Evolutionary conservation across 2,113 vertebrate genomes (phyloP), one percentile per base, ranked within the genome.

Genomic region (Ciconia stormi): DNA sequence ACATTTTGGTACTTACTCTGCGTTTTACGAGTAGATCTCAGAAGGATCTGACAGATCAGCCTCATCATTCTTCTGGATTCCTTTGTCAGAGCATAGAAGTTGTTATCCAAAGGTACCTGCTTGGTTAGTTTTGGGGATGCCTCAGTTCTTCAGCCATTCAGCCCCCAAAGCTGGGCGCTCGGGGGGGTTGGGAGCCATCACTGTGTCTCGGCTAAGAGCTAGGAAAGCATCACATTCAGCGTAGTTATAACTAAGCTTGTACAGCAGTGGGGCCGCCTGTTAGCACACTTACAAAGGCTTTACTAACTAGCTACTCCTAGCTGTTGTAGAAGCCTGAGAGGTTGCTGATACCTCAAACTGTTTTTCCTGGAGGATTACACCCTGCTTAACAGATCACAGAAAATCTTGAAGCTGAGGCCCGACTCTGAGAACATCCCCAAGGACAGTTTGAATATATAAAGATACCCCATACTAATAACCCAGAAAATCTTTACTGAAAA

Each of bases 181-280:
- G 3, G 10, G 26, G 29, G 8, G 4, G 1, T 14, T 13, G 4
- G 9, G 23, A 13, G 38, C n/a, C 46, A 30, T 27, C 30, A 8
- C 4, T 56, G 47, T 16, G 5, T 12, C 38, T n/a, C 55, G 59
- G 72, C 20, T 10, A 15, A 83, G 66, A 62, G 32, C 49, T 3
- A 27, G 53, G n/a, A 40, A 67, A 18, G 32, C 55, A 34, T 42
- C 26, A 3, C 20, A 7, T 8, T 29, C 21, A 6, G 10, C 6
- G 1, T 5, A 27, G 7, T 36, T 22, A 10, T 16, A 67, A 13
- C 11, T 8, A 3, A 32, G 25, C 25, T 10, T 0, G 15, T 30
- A 12, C 27, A 42, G 69, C 61, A 12, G 30, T 0, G 7, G 10
- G 11, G 38, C 49, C 36, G 34, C 36, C 38, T 34, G 16, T 32